phyloP scores from a whole-genome alignment of 2,888 invertebrate genomes.

The Noctua janthe region DNA sequence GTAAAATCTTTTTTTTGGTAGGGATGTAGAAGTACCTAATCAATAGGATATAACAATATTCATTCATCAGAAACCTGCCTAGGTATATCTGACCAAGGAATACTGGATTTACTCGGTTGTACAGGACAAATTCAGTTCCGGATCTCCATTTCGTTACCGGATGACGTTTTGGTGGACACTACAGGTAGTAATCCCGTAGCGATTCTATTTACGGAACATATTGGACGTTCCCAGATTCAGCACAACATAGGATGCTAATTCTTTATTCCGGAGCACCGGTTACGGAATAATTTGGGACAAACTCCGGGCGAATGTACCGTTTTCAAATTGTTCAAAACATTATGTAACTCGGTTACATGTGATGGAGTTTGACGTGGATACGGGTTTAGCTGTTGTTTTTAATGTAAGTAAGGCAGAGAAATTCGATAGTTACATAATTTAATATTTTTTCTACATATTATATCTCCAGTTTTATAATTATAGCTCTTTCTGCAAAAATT shows the following conservation, averaged over 20 bases:
- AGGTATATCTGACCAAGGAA: background rate
- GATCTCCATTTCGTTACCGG: background rate
- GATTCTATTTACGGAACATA: slow-evolving; percentile 19
- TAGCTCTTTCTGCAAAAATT: background rate
- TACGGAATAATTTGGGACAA: slow-evolving; percentile 37
- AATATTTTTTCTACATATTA: background rate
- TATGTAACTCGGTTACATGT: slow-evolving; percentile 23
- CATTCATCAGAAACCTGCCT: no score
- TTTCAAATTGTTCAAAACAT: slow-evolving; percentile 27
- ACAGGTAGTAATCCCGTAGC: background rate
- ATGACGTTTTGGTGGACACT: background rate
- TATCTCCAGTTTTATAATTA: background rate
- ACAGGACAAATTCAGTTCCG: background rate
- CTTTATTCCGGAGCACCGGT: slow-evolving; percentile 1
- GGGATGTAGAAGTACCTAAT: background rate
- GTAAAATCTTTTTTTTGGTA: background rate
- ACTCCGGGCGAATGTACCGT: slow-evolving; percentile 10
- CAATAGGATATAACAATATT: background rate
- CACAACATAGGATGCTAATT: background rate
- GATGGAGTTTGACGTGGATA: slow-evolving; percentile 18
- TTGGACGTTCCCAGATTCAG: background rate
- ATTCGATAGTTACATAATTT: background rate
- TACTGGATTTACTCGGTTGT: background rate
- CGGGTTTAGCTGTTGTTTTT: slow-evolving; percentile 2
- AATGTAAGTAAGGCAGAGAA: background rate